Evolutionary conservation across 2,113 vertebrate species (phyloP), one percentile per base, ranked within the genome.

Genomic region (Microcebus jonahi): DNA sequence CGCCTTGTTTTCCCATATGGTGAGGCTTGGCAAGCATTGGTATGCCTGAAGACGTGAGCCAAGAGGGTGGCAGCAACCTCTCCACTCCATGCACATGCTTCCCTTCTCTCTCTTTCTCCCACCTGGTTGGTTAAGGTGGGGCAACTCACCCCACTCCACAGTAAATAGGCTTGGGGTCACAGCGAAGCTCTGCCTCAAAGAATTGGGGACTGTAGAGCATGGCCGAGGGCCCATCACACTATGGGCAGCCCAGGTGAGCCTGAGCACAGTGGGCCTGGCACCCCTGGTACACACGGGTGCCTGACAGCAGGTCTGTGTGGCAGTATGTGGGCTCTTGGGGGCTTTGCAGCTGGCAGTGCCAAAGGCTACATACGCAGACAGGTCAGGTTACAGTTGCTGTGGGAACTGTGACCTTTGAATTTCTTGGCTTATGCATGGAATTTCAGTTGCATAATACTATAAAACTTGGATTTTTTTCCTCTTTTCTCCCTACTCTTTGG

Each of bases 361-460:
- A 95, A 81, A 97, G 70, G 79, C 95, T 94, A n/a, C 91, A 85
- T 57, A 79, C 2, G 6, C 92, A 3, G 53, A 11, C 0, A 39
- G 95, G 83, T 98, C 96, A 95, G 95, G 93, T 97, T 98, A 92
- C 95, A 89, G 93, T 96, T 97, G 96, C 96, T 94, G 93, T 97
- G 97, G 97, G 95, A 98, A 95, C 96, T 88, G 87, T 98, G 97
- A 97, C 98, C 96, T 98, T 97, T 97, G 96, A 95, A 93, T 97
- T 97, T 97, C 96, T 95, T 98, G 97, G 87, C 95, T 61, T 96
- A 88, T 84, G 89, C 91, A 59, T 96, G 97, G 97, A 97, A 97
- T 98, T 97, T 97, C 85, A 91, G 96, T 97, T 98, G 95, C 97
- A 93, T 95, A 97, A 97, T 92, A 90, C 95, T 96, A 79, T 45